Conservation (phyloP, 2,113 vertebrate species). For the Apteryx mantelli region DNA sequence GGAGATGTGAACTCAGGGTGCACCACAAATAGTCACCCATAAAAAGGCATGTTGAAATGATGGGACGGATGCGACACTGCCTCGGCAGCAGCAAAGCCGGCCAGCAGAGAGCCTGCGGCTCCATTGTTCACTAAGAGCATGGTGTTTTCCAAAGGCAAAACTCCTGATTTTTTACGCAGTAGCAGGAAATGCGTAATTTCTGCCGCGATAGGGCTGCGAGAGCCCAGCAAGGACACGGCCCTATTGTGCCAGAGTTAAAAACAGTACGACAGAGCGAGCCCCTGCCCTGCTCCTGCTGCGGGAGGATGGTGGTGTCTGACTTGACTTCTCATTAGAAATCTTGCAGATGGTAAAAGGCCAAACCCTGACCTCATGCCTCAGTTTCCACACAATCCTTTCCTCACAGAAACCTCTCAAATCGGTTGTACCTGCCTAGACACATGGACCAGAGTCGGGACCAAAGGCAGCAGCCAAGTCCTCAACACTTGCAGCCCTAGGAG, state of each 20-base stretch:
- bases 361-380: neutral
- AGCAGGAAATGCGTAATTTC: neutral
- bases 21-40: neutral
- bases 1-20: neutral
- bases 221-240: neutral
- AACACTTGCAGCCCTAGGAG: neutral
- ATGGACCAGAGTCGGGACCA: neutral
- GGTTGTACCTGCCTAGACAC: neutral
- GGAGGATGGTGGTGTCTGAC: accelerated
- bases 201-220: neutral
- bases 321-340: neutral
- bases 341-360: neutral
- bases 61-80: neutral
- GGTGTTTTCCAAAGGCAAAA: accelerated
- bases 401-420: neutral
- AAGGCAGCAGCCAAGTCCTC: neutral
- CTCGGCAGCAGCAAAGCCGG: accelerated
- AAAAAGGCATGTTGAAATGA: neutral
- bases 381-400: neutral
- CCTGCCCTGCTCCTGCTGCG: neutral
- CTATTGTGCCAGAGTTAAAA: neutral
- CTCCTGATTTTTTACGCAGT: neutral
- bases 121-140: accelerated
- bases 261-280: neutral
- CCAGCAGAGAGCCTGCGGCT: neutral